Conservation (phyloP, 2,888 invertebrate species). For the Thera britannica region DNA sequence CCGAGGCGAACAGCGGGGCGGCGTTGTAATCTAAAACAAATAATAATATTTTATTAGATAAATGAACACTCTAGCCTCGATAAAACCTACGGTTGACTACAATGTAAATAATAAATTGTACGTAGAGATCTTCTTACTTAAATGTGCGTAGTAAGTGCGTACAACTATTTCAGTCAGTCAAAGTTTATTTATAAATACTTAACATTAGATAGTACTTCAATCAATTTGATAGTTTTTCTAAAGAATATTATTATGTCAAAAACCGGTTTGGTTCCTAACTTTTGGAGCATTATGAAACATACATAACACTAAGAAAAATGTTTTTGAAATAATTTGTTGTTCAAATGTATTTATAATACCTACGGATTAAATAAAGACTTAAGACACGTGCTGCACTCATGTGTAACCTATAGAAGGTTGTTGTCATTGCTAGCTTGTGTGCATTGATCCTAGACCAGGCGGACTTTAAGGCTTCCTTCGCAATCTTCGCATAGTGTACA, state of each 20-base stretch:
- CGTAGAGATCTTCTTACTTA: neutral
- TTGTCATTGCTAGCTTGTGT: conserved; percentile 23
- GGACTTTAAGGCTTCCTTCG: conserved; percentile 25
- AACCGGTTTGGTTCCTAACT: no score
- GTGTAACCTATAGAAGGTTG: conserved; percentile 9
- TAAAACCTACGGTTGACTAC: neutral
- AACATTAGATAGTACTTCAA: no score
- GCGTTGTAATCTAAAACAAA: conserved; percentile 81
- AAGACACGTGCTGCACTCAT: no score
- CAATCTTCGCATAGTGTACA: conserved; percentile 1
- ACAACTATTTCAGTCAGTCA: neutral
- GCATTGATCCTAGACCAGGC: conserved; percentile 29
- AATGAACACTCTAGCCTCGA: conserved; percentile 1
- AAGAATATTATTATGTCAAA: no score
- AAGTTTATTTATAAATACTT: neutral
- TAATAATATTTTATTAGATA: conserved; percentile 36
- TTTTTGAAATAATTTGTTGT: no score
- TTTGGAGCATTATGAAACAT: no score
- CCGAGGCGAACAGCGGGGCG: conserved; percentile 84
- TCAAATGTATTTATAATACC: no score
- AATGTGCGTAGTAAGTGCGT: neutral
- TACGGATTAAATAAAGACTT: no score
- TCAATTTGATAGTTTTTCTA: no score
- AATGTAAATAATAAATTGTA: neutral
- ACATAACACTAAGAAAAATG: no score